Conservation (phyloP, 2,888 invertebrate genomes). For the Aelia acuminata region DNA sequence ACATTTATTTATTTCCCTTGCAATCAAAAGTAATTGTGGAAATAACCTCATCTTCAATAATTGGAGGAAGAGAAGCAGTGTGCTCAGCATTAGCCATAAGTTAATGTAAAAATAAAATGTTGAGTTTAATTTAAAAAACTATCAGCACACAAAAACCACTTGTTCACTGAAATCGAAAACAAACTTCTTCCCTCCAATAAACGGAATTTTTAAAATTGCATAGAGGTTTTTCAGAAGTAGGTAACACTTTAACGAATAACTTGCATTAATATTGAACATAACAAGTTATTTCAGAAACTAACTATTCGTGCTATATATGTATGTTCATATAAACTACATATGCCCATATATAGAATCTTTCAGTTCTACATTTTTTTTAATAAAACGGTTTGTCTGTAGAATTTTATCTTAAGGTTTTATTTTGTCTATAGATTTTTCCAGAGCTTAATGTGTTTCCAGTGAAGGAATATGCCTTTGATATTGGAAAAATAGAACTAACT, state of each 20-base stretch:
- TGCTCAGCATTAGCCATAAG: slow-evolving; percentile 27
- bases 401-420: too few species aligned
- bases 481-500: too few species aligned
- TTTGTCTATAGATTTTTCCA: too few species aligned
- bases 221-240: not conserved
- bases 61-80: slow-evolving; percentile 53
- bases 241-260: not conserved
- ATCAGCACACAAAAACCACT: not conserved
- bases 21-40: not conserved
- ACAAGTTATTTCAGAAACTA: too few species aligned
- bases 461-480: too few species aligned
- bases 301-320: too few species aligned
- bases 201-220: not conserved
- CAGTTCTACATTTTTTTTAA: too few species aligned
- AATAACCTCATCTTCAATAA: slow-evolving; percentile 55
- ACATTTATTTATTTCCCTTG: not conserved
- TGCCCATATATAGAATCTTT: too few species aligned
- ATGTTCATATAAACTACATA: too few species aligned
- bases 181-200: not conserved
- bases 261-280: not conserved
- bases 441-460: too few species aligned
- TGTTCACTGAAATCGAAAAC: slow-evolving; percentile 22
- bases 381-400: too few species aligned
- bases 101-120: not conserved
- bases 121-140: not conserved